phyloP scores from a whole-genome alignment of 2,797 vertebrate genomes.

The Galaxias olidus region DNA sequence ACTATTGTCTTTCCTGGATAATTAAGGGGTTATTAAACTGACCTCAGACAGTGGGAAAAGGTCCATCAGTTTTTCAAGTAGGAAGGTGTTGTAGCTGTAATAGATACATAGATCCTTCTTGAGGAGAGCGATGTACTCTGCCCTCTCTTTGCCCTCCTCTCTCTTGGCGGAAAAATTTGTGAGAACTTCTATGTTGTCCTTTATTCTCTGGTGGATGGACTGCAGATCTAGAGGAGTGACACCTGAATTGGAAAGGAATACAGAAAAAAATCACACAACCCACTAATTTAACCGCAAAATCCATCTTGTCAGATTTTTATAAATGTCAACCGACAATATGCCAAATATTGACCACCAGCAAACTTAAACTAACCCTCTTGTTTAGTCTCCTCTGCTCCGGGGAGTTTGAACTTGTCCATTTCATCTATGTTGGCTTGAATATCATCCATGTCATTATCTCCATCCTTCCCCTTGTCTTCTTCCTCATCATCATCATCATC shows the following conservation, averaged over 20 bases:
- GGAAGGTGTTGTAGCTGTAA: constrained; percentile 93
- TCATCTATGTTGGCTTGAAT: constrained; percentile 86
- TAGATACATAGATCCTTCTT: constrained; percentile 89
- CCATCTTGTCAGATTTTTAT: too few species aligned
- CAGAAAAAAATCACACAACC: neutral
- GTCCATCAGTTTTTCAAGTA: constrained; percentile 87
- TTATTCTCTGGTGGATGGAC: constrained; percentile 88
- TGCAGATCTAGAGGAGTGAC: constrained; percentile 83
- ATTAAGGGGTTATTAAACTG: constrained; percentile 8
- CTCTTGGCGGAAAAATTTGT: constrained; percentile 84
- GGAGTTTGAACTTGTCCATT: constrained; percentile 83
- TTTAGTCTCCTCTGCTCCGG: constrained; percentile 79
- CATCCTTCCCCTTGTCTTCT: constrained; percentile 54
- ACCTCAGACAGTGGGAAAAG: constrained; percentile 94
- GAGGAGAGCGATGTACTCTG: constrained; percentile 85
- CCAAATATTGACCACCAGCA: neutral
- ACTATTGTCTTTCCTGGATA: constrained; percentile 45
- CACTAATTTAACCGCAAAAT: too few species aligned
- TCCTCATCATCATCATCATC: constrained; percentile 78
- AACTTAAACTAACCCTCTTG: constrained; percentile 76
- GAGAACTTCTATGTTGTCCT: constrained; percentile 91
- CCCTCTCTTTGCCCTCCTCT: constrained; percentile 83
- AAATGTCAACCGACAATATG: neutral
- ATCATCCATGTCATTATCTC: constrained; percentile 66
- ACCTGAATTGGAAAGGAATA: constrained; percentile 58